phyloP scores from a whole-genome alignment of 2,797 vertebrate genomes.

The Poecilia gillii region DNA sequence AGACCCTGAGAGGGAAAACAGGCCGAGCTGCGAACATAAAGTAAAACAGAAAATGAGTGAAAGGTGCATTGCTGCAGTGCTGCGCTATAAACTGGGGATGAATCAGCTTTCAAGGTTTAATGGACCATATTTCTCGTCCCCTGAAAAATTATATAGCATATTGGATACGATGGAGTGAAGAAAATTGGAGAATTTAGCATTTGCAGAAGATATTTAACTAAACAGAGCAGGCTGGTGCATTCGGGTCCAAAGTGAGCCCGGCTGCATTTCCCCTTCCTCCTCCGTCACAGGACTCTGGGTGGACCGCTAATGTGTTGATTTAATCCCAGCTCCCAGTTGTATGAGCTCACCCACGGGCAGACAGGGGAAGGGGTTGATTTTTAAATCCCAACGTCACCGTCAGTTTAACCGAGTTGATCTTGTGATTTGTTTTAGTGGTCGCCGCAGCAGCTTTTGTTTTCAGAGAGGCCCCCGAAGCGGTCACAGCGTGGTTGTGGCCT shows the following conservation, averaged over 20 bases:
- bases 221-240: conserved; percentile 33
- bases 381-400: conserved; percentile 48
- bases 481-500: conserved; percentile 56
- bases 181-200: conserved; percentile 20
- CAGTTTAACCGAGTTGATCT: conserved; percentile 48
- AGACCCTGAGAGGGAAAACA: conserved; percentile 41
- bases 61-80: conserved; percentile 38
- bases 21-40: conserved; percentile 15
- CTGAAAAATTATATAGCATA: conserved; percentile 33
- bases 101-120: conserved; percentile 39
- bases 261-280: conserved; percentile 35
- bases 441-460: conserved; percentile 59
- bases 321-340: conserved; percentile 48
- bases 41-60: conserved; percentile 27
- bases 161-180: conserved; percentile 31
- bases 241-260: conserved; percentile 21
- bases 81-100: conserved; percentile 46
- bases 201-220: conserved; percentile 46
- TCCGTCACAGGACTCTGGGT: conserved; percentile 40
- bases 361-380: conserved; percentile 47
- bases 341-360: conserved; percentile 59
- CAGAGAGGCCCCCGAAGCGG: conserved; percentile 50
- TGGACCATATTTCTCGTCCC: conserved; percentile 25
- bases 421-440: conserved; percentile 65
- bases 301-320: conserved; percentile 59